Base-by-base conservation (phyloP, 2,888 invertebrate genomes). In the Oscheius myriophilus region DNA sequence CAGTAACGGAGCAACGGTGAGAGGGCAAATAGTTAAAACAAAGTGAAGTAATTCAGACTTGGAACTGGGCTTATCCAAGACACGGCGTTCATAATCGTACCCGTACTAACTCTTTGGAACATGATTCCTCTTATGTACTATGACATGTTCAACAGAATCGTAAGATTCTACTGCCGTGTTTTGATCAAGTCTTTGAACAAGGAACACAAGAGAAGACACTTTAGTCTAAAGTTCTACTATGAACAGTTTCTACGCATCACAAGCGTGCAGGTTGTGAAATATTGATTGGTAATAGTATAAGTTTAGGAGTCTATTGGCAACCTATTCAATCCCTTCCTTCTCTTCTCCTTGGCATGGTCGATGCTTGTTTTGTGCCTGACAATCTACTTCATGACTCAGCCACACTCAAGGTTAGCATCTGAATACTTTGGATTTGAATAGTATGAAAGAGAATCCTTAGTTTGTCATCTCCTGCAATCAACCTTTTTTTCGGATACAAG, bases 161-260 rank as follows among this genome's bases (percentile, higher is more conserved):
- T 76, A 21, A 71, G 79, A 3, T 79, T 75, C 66, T 78, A 78
- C 62, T 78, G 78, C 55, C 70, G 75, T 12, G 72, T 76, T 2
- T 62, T 84, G 58, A 78, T 81, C 67, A 80, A 79, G 58, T 81
- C 82, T 1, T 71, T 84, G 65, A 75, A 81, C 68, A 77, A 72
- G 39, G 84, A 84, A 59, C 82, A 82, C 69, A 67, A 73, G 43
- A 72, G 76, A 26, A 73, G 84, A 18, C 78, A 79, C 33, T 84
- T 79, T 58, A 74, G 74, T 49, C 70, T 84, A 52, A 82, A 80
- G 63, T 84, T 84, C 61, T 84, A 84, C 68, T 84, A 84, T 61
- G 82, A 83, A 58, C 84, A 84, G 67, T 84, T 84, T 73, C 65
- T 83, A n/a, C 43, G 82, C 12, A 82, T 84, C 39, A 83, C 84